Evolutionary conservation across 1,140 invertebrate genomes (phyloP).

Genomic region (Samia ricini): DNA sequence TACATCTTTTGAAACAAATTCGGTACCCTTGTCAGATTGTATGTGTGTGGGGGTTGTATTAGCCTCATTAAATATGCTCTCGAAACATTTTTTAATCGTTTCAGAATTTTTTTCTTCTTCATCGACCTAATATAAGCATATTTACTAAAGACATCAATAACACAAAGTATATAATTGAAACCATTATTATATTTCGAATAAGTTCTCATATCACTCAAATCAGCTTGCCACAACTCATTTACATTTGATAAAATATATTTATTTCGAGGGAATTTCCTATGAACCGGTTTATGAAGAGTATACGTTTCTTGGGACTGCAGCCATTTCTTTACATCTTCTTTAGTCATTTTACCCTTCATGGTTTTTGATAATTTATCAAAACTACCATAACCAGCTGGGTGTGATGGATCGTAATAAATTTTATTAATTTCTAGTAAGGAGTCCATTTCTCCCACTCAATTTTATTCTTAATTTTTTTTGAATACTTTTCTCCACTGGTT

Average conservation of each 20-base stretch:
- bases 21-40: constrained; percentile 38
- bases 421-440: constrained; percentile 49
- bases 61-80: constrained; percentile 33
- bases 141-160: constrained; percentile 56
- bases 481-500: too few species aligned
- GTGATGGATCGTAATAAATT: constrained; percentile 30
- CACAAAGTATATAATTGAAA: too few species aligned
- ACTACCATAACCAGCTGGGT: constrained; percentile 28
- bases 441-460: constrained; percentile 16
- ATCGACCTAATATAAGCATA: constrained; percentile 52
- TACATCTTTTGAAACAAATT: too few species aligned
- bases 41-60: constrained; percentile 30
- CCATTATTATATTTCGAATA: too few species aligned
- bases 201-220: too few species aligned
- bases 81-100: constrained; percentile 24
- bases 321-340: constrained; percentile 6
- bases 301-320: too few species aligned
- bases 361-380: constrained; percentile 20
- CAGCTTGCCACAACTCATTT: too few species aligned
- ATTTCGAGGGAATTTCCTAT: too few species aligned
- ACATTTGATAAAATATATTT: too few species aligned
- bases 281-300: too few species aligned
- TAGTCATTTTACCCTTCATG: constrained; percentile 30
- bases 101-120: constrained; percentile 21
- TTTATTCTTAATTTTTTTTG: too few species aligned